Conservation (phyloP, 2,797 vertebrate genomes). For the Tragelaphus eurycerus region DNA sequence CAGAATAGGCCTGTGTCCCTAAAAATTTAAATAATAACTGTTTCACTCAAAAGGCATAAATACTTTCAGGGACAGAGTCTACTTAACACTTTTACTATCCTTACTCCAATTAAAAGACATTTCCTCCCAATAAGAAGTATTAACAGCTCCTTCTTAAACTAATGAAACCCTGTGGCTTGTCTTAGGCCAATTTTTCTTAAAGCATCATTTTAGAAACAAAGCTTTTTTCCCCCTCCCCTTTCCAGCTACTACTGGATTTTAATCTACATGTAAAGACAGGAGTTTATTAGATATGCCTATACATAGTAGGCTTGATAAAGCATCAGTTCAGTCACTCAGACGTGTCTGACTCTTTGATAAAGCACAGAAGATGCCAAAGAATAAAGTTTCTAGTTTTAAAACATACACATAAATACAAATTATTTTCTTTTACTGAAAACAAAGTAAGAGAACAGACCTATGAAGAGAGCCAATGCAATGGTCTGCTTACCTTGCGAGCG, state of each 20-base stretch:
- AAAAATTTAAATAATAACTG: neutral
- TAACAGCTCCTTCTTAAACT: neutral
- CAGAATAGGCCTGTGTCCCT: neutral
- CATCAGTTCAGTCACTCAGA: neutral
- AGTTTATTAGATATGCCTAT: neutral
- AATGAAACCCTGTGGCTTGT: neutral
- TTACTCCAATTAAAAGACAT: neutral
- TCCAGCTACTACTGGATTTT: neutral
- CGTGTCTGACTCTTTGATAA: neutral
- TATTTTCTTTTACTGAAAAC: slow-evolving; percentile 21
- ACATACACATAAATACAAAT: neutral
- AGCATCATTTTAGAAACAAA: neutral
- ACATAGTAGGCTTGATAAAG: neutral
- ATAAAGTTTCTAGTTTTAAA: slow-evolving; percentile 18
- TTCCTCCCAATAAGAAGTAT: neutral
- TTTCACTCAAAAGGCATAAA: slow-evolving; percentile 1
- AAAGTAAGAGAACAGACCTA: neutral
- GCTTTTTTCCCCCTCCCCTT: neutral
- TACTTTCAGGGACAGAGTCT: neutral
- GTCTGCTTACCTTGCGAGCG: slow-evolving; percentile 92
- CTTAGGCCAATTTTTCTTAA: neutral
- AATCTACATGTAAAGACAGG: neutral
- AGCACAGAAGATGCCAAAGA: neutral
- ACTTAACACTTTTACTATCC: neutral
- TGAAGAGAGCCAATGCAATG: neutral